Evolutionary conservation across 1,140 invertebrate genomes (phyloP), one percentile per base, ranked within the genome.

Genomic region (Sarcophaga bullata): DNA sequence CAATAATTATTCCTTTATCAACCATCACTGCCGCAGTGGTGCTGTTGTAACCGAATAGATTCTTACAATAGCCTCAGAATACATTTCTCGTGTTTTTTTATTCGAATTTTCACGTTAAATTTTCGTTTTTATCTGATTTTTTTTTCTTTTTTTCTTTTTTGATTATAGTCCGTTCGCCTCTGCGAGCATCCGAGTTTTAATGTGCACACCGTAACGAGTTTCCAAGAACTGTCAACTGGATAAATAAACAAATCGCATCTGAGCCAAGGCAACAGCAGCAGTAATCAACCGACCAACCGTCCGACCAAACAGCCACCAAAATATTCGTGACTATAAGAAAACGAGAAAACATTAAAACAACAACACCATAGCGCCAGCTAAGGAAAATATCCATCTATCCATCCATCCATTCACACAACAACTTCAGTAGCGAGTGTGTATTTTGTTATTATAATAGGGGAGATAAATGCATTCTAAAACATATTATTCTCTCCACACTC

Each of bases 181-280:
- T 19, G 62, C 62, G 62, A 68, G 62, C 75, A 78, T 52, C 75
- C 75, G 75, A 78, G 75, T 37, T 84, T 80, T 52, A 85, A 87
- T 87, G 85, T 84, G 85, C 83, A 84, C 86, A 86, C 87, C 87
- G 85, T 88, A 86, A 88, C 86, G 87, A 87, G 87, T 88, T 88
- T 86, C 87, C 86, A 86, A 84, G 84, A 85, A 87, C 84, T 87
- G 85, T 84, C 86, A 86, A 84, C 82, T 85, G 84, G 83, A 84
- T 86, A 85, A 86, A 86, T 85, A 87, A 88, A 86, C 83, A 85
- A 75, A 82, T 85, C 82, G 83, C 49, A 83, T 83, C 76, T 49
- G 82, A 84, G 81, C 84, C 73, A 80, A 49, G 54, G 78, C 50
- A 82, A 37, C 25, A 25, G 17, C 37, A 82, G n/a, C 75, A 78